These are phyloP conservation scores for Magallana angulata DNA, from an alignment of 1,140 invertebrate genomes.

Conservation along the genomic window DNA sequence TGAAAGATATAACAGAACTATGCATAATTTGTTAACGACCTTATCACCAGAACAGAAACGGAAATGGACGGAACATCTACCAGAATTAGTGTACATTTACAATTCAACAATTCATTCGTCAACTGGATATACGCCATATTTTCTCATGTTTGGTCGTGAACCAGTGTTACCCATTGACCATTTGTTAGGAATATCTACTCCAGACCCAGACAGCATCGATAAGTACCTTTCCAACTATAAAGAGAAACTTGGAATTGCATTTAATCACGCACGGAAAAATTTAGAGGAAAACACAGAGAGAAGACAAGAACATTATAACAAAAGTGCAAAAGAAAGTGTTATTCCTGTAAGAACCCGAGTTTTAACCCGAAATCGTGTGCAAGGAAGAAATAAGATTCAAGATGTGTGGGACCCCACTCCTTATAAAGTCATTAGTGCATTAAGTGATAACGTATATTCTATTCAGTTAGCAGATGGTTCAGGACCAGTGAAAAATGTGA, in stretches of 20 bases:
- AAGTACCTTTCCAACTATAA: too few relatives aligned
- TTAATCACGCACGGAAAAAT: not conserved
- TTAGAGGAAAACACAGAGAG: constrained; percentile 14
- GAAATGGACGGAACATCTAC: constrained; percentile 19
- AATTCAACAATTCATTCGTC: constrained; percentile 38
- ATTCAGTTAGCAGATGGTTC: too few relatives aligned
- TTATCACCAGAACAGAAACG: constrained; percentile 38
- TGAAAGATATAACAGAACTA: constrained; percentile 44
- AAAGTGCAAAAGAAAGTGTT: not conserved
- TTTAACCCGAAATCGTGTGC: not conserved
- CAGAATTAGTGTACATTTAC: constrained; percentile 10
- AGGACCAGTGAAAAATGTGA: too few relatives aligned
- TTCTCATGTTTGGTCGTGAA: constrained; percentile 30
- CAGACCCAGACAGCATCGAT: not conserved
- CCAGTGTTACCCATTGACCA: constrained; percentile 30
- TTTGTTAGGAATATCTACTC: not conserved
- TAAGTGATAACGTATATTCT: not conserved
- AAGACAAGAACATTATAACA: not conserved
- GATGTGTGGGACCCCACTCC: constrained; percentile 12
- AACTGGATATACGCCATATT: constrained; percentile 39
- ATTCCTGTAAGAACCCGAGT: constrained; percentile 37
- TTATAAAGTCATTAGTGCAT: not conserved
- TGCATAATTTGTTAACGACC: constrained; percentile 41
- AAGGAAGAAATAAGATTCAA: not conserved
- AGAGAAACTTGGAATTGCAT: too few relatives aligned